Evolutionary conservation across 2,888 invertebrate genomes (phyloP).

Genomic region (Protophormia terraenovae): DNA sequence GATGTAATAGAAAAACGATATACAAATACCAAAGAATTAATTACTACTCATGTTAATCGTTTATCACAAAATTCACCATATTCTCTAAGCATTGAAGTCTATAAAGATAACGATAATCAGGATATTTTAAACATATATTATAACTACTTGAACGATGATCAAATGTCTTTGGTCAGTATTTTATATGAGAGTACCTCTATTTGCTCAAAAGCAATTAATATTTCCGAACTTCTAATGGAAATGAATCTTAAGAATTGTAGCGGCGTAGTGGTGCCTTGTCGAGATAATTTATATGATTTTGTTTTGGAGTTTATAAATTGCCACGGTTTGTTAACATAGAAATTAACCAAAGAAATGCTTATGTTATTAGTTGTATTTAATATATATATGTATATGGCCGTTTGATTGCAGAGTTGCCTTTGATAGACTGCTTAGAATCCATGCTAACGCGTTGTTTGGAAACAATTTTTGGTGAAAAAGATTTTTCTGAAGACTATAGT

Average conservation of each 20-base stretch:
- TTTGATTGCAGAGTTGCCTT: conserved; percentile 41
- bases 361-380: too few relatives aligned
- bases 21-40: conserved; percentile 45
- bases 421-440: conserved; percentile 63
- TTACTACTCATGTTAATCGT: conserved; percentile 56
- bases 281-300: conserved; percentile 7
- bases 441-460: conserved; percentile 59
- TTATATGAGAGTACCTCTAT: conserved; percentile 36
- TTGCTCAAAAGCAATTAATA: neutral
- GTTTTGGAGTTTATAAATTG: conserved; percentile 47
- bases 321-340: conserved; percentile 43
- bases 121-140: conserved; percentile 70
- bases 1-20: conserved; percentile 20
- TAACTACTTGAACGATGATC: conserved; percentile 65
- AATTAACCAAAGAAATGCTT: too few relatives aligned
- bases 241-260: conserved; percentile 66
- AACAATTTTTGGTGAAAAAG: conserved; percentile 51
- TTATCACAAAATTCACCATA: conserved; percentile 68
- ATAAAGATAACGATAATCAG: conserved; percentile 65
- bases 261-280: conserved; percentile 46
- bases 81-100: conserved; percentile 70
- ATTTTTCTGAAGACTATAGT: conserved; percentile 40
- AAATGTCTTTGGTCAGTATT: conserved; percentile 59
- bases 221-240: conserved; percentile 37
- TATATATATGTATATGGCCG: neutral